Evolutionary conservation across 2,797 vertebrate species (phyloP), one percentile per base, ranked within the genome.

Genomic region (Bufotes viridis): DNA sequence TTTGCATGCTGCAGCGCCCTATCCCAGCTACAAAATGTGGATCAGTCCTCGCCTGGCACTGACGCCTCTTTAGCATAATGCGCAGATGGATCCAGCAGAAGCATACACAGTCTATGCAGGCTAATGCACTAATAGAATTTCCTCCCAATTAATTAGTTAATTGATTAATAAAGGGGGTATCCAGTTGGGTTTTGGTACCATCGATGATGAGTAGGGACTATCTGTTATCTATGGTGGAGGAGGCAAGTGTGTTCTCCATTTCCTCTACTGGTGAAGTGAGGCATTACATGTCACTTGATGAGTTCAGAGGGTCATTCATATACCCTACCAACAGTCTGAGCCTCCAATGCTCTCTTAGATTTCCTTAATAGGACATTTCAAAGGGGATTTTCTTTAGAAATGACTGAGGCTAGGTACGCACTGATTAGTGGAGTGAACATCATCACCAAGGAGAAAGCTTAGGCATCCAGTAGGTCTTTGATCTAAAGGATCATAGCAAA

Each of bases 21-120:
- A 42, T 58, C 72, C 15, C 22, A 22, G 24, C 78, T 60, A 74
- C 67, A 81, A 61, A 87, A 81, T 81, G 74, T 74, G 29, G 18
- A 79, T 24, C 63, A 42, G 42, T 42, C 22, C 18, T 17, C 15
- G 15, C n/a, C 42, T 58, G 85, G 53, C 60, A 67, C 57, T 22
- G 34, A 53, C 61, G 9, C 14, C 75, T 57, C 57, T 18, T 42
- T 42, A 20, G 78, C 75, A 24, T 42, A 74, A 5, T 20, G n/a
- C 24, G n/a, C 53, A 78, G 76, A 57, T 26, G 15, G 70, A 72
- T 18, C 29, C 69, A 72, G 24, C 22, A 72, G 24, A 10, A 72
- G 29, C 17, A 3, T 57, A 57, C 67, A 8, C 7, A 18, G 0
- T 42, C 18, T 20, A 15, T 34, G 20, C 20, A 15, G 5, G 14